Base-by-base conservation (phyloP, 2,888 invertebrate genomes). In the Torymus texanus region DNA sequence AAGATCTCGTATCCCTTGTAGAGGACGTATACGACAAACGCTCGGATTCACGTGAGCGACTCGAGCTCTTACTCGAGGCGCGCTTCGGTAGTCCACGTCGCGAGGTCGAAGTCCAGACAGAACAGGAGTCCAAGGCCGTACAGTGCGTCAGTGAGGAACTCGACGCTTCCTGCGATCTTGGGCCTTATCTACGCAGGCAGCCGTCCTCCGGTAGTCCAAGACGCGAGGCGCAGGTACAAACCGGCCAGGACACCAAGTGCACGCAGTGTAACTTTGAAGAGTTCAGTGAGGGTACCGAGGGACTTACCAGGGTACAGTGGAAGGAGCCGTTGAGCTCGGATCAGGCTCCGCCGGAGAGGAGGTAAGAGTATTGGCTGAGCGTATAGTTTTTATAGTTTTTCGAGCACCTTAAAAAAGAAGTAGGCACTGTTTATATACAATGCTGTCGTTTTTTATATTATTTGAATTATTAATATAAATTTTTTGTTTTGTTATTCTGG, bases 101-200 rank as follows among this genome's bases (percentile, higher is more conserved):
- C 14, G 88, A 88, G 66, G 88, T 79, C 76, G 86, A 88, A 74
- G 87, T 86, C 0, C 88, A 88, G 77, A 88, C 88, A 13, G 88
- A 86, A 29, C 88, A 86, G 76, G 88, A 88, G 78, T 87, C 85
- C 50, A 88, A 88, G 80, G 87, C 84, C 21, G 83, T 87, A 12
- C 88, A 88, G 83, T 88, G 87, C 79, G 82, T 75, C 63, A 83
- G 82, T 70, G 86, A 86, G 50, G 86, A 86, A 71, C 74, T 86
- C 3, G 75, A 11, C 24, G 66, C 68, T 72, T 82, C 85, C 82
- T 63, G 75, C 24, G 71, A 75, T 41, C 80, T 83, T 72, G 76
- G 79, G 0, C 55, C 80, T 4, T 66, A 79, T 51, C 59, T 65
- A 12, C 80, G 83, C 5, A 70, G 78, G 2, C 55, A 79, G 5